Conservation (phyloP, 2,888 invertebrate genomes). For the Tachina lurida region DNA sequence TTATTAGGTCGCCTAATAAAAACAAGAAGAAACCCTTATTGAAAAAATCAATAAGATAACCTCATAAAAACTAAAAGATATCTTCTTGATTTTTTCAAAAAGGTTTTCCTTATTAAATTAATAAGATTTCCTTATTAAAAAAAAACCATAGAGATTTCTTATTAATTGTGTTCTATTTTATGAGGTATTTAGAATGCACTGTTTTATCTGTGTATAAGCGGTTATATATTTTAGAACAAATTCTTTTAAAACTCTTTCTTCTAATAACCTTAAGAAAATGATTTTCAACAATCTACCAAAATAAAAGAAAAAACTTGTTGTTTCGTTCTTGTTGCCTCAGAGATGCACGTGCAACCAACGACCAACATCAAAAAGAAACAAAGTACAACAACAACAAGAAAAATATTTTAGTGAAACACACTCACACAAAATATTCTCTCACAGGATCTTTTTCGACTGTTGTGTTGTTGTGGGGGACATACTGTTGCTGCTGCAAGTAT, state of each 20-base stretch:
- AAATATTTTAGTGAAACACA: constrained; percentile 21
- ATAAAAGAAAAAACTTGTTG: constrained; percentile 37
- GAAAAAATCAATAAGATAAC: too few relatives aligned
- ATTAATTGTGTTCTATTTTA: too few relatives aligned
- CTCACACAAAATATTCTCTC: constrained; percentile 58
- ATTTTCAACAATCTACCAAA: constrained; percentile 35
- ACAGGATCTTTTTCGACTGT: constrained; percentile 63
- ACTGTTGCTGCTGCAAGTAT: constrained; percentile 23
- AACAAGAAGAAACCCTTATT: too few relatives aligned
- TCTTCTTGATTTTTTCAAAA: too few relatives aligned
- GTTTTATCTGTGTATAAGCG: too few relatives aligned
- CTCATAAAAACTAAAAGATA: too few relatives aligned
- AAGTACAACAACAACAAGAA: constrained; percentile 34
- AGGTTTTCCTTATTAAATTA: too few relatives aligned
- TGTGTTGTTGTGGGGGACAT: constrained; percentile 49
- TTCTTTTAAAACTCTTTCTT: neutral
- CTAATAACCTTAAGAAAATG: constrained; percentile 36
- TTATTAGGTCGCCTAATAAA: too few relatives aligned
- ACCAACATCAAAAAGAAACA: constrained; percentile 38
- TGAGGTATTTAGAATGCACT: too few relatives aligned
- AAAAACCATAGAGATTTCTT: too few relatives aligned
- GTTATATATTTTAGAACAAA: neutral
- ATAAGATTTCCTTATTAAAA: too few relatives aligned
- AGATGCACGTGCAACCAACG: constrained; percentile 70
- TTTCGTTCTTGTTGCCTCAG: constrained; percentile 33